Base-by-base conservation (phyloP, 1,140 invertebrate species). In the Ylistrum balloti region DNA sequence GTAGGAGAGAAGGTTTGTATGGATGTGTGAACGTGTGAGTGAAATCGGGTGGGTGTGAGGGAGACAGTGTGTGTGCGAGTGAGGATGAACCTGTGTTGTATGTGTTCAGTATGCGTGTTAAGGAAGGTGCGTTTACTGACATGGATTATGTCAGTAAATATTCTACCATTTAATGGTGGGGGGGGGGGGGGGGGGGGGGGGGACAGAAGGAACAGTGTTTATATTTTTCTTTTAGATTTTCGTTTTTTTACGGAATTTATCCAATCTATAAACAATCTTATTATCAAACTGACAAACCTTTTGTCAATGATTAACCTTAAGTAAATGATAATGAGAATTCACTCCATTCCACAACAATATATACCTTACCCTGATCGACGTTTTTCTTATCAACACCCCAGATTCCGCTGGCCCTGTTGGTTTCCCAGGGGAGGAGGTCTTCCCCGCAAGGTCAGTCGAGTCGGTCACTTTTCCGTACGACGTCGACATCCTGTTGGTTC, bases 301-400 rank as follows among this genome's bases (percentile, higher is more conserved):
- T 28, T 5, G n/a, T 28, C 56, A 74, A 28, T 28, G 28, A 17
- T 13, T 38, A 17, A 13, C 41, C 41, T 17, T 9, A 45, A 17
- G 56, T 74, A 74, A 74, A 74, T 11, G 9, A 74, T 28, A 3
- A 74, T 7, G 3, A 22, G 20, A 11, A 56, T 56, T 56, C 13
- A 22, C 20, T 20, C 45, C 9, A 56, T 3, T 56, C 20, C 2
- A 9, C 11, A 28, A 74, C 22, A 9, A n/a, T n/a, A 0, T 74
- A 13, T 74, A 74, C n/a, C 56, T 17, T 74, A 74, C 56, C 56
- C 56, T 74, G n/a, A 74, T 74, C n/a, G 56, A 74, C n/a, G 56
- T 74, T 74, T 74, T 74, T 11, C 56, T 74, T 74, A 74, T 74
- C 56, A 74, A n/a, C 28, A 74, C 56, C 20, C 56, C 56, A 28